Base-by-base conservation (phyloP, 2,888 invertebrate genomes). In the Acleris holmiana region DNA sequence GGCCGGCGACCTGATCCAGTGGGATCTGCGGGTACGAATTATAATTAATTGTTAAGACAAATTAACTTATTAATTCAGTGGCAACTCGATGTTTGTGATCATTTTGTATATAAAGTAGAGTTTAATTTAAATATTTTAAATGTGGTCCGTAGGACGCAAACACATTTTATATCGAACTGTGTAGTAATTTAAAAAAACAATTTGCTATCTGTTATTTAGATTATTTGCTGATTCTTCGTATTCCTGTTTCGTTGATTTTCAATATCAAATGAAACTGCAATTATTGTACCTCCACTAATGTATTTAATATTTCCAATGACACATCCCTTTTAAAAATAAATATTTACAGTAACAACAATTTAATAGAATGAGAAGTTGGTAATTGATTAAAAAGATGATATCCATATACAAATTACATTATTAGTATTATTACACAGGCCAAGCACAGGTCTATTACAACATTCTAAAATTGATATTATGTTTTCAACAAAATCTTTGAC, bases 1-100 rank as follows among this genome's bases (percentile, higher is more conserved):
- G 86, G 97, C 97, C 85, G 99, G 99, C 51, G 96, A 97, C 79
- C 94, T 99, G 61, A 95, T 95, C 61, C 96, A 98, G 77, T 99
- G 98, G 97, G 99, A 99, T 85, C 93, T 98, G 40, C 95, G 97
- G 84, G 96, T 96, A 87, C 80, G 90, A 72, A 57, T 25, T 29
- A 50, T 15, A 40, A 21, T 29, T 15, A 40, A 21, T 29, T 29
- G 1, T 29, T 13, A 41, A 41, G 3, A 41, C n/a, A 40, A 10
- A 5, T 41, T 41, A 1, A 10, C 10, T 29, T 1, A 29, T 10
- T 8, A 8, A 29, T 29, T 29, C 10, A 29, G 6, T 29, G 29
- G 6, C 29, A 29, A 29, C 8, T 29, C 29, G 29, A 29, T 29
- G 29, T 29, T 25, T 10, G 10, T 29, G 29, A 10, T 0, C 8